Evolutionary conservation across 2,113 vertebrate genomes (phyloP), one percentile per base, ranked within the genome.

Genomic region (Lamprotornis superbus): DNA sequence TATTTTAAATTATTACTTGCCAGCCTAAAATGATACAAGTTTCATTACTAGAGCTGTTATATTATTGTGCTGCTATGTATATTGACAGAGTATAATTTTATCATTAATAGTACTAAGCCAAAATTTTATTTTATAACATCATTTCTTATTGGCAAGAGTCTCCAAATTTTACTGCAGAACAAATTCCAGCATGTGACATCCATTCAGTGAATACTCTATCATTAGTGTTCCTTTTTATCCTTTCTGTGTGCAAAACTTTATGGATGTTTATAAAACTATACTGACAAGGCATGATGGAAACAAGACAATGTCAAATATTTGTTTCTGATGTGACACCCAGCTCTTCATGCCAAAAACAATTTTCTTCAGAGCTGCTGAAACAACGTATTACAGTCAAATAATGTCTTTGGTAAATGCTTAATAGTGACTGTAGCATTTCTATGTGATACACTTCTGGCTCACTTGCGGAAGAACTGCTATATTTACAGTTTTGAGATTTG

Each of bases 1-100:
- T 92, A 97, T 97, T 98, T 97, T 97, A 97, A 98, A 98, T 98
- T 97, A 97, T 97, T 97, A 98, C 87, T 92, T 97, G 89, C 94
- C 87, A 97, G 93, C 83, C 97, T 97, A 95, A 97, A 84, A 97
- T 97, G 80, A 97, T 98, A 96, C 24, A 94, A 87, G 89, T 96
- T 97, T 97, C 93, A 97, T 97, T 97, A 98, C 93, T 97, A 96
- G 96, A 74, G 63, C 49, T 92, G 70, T 84, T 97, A 93, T 15
- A 97, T 95, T 95, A 91, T 94, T 80, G 86, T 91, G n/a, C 80
- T 95, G 69, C 74, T 97, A 95, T 83, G 81, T 96, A 97, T 97
- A 97, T 96, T 98, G 96, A 98, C 93, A 97, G 73, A 96, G 75
- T 89, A 73, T 95, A 98, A 97, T 98, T 98, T 94, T 97, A 96